Evolutionary conservation across 2,797 vertebrate genomes (phyloP).

Genomic region (Enteromius afrohamiltoni): DNA sequence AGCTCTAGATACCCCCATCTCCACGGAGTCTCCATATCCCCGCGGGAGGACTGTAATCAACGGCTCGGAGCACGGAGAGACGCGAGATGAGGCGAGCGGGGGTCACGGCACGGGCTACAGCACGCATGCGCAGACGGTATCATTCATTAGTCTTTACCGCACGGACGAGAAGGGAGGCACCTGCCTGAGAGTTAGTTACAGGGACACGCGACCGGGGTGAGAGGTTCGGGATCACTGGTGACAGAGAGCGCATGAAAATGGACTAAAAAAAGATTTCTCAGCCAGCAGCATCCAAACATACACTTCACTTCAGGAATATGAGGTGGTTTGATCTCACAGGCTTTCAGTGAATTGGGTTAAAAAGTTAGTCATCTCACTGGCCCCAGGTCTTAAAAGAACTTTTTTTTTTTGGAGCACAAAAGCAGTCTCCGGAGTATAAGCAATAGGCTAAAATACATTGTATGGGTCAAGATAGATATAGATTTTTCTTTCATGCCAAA

Average conservation of each 20-base stretch:
- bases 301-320: not conserved
- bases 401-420: not conserved
- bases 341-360: not conserved
- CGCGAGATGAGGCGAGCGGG: constrained; percentile 40
- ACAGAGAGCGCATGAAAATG: not conserved
- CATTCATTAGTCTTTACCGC: constrained; percentile 42
- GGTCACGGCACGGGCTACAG: not conserved
- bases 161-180: constrained; percentile 42
- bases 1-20: constrained; percentile 76
- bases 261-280: not conserved
- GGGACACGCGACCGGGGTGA: constrained; percentile 24
- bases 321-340: not conserved
- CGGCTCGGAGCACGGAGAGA: constrained; percentile 65
- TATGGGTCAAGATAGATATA: too few species aligned
- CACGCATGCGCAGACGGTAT: not conserved
- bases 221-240: constrained; percentile 34
- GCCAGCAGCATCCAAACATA: not conserved
- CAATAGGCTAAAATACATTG: too few species aligned
- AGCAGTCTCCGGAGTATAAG: too few species aligned
- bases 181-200: constrained; percentile 35
- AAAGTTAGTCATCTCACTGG: too few species aligned
- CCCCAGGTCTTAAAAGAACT: not conserved
- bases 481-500: too few species aligned
- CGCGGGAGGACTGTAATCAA: constrained; percentile 76
- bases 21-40: constrained; percentile 72